Base-by-base conservation (phyloP, 2,888 invertebrate species). In the Mycalesis mineus region DNA sequence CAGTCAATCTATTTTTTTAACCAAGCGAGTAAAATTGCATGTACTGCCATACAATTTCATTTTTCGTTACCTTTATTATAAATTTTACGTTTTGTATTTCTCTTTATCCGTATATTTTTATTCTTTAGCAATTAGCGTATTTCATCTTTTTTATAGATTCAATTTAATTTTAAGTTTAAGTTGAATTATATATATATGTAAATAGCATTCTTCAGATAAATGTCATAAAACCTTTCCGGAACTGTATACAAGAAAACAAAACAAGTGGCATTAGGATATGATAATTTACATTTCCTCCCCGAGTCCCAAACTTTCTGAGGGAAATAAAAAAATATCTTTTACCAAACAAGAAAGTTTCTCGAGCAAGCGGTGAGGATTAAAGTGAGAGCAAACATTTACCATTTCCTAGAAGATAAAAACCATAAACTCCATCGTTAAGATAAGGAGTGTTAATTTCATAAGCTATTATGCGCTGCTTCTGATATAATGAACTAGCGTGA, bases 361-460 rank as follows among this genome's bases (percentile, higher is more conserved):
- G 56, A 55, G 42, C 48, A 15, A 33, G 66, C 63, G 65, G 70
- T 73, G 73, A 73, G 67, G 58, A 49, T 49, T 65, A 61, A 65
- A 65, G 68, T 73, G 74, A 71, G 68, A 70, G 73, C 75, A 82
- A 84, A 82, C 82, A 84, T 72, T 61, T 67, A 73, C 62, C 67
- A 71, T 77, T 80, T 80, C 80, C 74, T 70, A 65, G 67, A 73
- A 82, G 80, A 84, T 84, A 82, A 79, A 72, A 55, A 42, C 61
- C 74, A 74, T 80, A 82, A 80, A 66, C 63, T 69, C 53, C 57
- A 70, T 72, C 71, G 71, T 78, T 71, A 71, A 85, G 84, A 85
- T 83, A 84, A 82, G 71, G 66, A 60, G 75, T 70, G 77, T 80
- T 83, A 80, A 83, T 83, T 84, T 82, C 78, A 68, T 74, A 75